These are phyloP conservation scores for Hoplodrina blanda DNA, from an alignment of 2,888 invertebrate genomes.

Conservation along the genomic window DNA sequence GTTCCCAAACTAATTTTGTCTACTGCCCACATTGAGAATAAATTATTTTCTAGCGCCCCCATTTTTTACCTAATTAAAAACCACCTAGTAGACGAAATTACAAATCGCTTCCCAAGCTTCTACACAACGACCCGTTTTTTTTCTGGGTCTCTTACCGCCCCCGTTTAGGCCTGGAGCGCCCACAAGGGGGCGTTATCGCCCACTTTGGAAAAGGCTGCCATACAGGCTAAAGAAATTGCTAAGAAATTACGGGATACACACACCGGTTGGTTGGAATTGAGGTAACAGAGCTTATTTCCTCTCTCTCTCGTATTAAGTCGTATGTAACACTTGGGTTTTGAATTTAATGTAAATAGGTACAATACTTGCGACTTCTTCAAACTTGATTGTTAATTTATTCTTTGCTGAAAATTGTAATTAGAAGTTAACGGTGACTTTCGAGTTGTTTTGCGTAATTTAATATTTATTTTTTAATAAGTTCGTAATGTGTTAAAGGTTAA, in stretches of 20 bases:
- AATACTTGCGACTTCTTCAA: constrained; percentile 7
- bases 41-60: too few relatives aligned
- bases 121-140: too few relatives aligned
- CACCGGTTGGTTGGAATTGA: constrained; percentile 30
- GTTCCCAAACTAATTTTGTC: too few relatives aligned
- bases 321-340: constrained; percentile 17
- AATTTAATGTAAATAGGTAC: constrained; percentile 13
- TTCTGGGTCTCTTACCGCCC: too few relatives aligned
- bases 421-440: constrained; percentile 6
- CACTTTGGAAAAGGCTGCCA: too few relatives aligned
- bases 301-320: constrained; percentile 10
- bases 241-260: constrained; percentile 35
- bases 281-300: constrained; percentile 36
- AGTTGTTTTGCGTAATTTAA: constrained; percentile 7
- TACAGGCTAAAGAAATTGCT: constrained; percentile 25
- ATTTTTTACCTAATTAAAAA: too few relatives aligned
- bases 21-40: too few relatives aligned
- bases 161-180: too few relatives aligned
- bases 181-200: too few relatives aligned
- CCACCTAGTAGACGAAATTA: too few relatives aligned
- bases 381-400: constrained; percentile 26
- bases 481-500: constrained; percentile 2
- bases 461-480: constrained; percentile 3
- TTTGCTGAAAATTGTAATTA: constrained; percentile 35
- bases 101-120: too few relatives aligned